phyloP scores from a whole-genome alignment of 2,888 invertebrate species.

The Callimorpha dominula region DNA sequence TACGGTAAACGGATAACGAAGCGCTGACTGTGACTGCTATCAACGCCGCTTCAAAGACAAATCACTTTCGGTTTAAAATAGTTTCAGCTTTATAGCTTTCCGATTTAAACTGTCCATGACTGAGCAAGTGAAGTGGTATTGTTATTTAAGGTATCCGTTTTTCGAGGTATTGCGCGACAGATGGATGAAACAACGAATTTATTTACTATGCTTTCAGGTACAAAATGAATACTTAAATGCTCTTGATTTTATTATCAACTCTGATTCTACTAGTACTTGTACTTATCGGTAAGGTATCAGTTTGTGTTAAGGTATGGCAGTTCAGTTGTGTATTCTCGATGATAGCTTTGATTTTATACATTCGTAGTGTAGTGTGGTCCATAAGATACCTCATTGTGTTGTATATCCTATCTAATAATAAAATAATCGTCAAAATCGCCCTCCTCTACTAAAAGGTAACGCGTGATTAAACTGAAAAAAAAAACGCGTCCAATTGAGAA shows the following conservation, averaged over 20 bases:
- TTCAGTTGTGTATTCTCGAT: too few species aligned
- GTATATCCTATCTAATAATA: too few species aligned
- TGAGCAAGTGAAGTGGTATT: constrained; percentile 1
- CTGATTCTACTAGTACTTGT: not conserved
- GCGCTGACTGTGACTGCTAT: constrained; percentile 28
- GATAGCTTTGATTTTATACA: too few species aligned
- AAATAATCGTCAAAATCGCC: too few species aligned
- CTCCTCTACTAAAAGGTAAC: too few species aligned
- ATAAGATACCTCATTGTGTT: too few species aligned
- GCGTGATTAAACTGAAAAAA: too few species aligned
- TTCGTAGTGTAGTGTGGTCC: too few species aligned
- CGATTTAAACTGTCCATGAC: constrained; percentile 15
- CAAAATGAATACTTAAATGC: not conserved
- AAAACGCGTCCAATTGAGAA: too few species aligned
- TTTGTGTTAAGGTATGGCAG: too few species aligned
- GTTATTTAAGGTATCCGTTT: constrained; percentile 10
- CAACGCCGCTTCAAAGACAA: constrained; percentile 22
- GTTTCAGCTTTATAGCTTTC: constrained; percentile 15
- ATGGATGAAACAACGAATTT: not conserved
- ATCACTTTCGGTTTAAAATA: constrained; percentile 19
- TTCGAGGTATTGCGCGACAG: not conserved
- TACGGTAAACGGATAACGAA: constrained; percentile 22
- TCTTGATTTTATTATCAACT: not conserved
- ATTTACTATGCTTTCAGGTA: not conserved
- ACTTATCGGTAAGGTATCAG: not conserved